Base-by-base conservation (phyloP, 2,113 vertebrate species). In the Ageneiosus marmoratus region DNA sequence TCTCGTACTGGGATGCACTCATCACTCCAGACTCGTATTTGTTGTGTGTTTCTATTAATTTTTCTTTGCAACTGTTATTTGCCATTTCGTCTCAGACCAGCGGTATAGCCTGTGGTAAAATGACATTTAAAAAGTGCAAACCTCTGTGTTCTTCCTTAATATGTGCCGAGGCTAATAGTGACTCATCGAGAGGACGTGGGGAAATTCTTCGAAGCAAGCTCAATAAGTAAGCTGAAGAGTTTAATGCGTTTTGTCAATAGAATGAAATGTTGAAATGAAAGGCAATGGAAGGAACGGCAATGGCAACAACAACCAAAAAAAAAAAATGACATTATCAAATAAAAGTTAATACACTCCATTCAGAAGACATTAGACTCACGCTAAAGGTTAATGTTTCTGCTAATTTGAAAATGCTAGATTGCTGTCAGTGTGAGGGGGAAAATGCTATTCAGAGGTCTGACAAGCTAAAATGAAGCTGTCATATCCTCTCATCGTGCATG, bases 331-430 rank as follows among this genome's bases (percentile, higher is more conserved):
- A 93, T 93, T 93, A 94, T 91, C 91, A 93, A 93, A 94, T 90
- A 89, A 91, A 92, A 94, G 92, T 92, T 94, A 93, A 94, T 92
- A 92, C 91, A 89, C 90, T 86, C 90, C 90, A 89, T 90, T 92
- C 92, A 86, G 91, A 93, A 94, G 88, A 83, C 74, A 91, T 93
- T 93, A 93, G 88, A 92, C 92, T 95, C 93, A 93, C 92, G 90
- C 88, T 90, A 94, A 95, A 94, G 94, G 94, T 95, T 95, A 95
- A 95, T 94, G 94, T 94, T 95, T 94, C 93, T 94, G 94, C 94
- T 94, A 93, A 95, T 95, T 94, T 94, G 93, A 91, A 93, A 94
- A 95, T 91, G 93, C 89, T 89, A 91, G 92, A 94, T 92, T 89
- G 91, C 93, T 95, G 94, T 95, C 94, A 93, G 90, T 89, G 82